phyloP scores from a whole-genome alignment of 1,140 invertebrate species.

The Lucilia sericata region DNA sequence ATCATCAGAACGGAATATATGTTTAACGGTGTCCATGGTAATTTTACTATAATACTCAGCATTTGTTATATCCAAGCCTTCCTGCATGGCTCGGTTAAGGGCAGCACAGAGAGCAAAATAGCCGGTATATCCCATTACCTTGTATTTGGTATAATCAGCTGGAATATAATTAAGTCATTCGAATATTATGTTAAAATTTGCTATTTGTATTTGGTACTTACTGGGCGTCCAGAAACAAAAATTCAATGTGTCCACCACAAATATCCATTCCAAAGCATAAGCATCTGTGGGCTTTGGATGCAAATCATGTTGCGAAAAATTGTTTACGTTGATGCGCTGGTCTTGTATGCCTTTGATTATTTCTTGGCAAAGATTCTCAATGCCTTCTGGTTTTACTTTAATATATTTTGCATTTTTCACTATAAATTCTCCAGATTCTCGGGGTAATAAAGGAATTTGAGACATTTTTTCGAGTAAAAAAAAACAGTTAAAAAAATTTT shows the following conservation, averaged over 20 bases:
- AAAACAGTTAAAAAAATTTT: background rate
- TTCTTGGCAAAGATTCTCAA: conserved; percentile 73
- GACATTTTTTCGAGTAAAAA: background rate
- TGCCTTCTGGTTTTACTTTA: conserved; percentile 74
- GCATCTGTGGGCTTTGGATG: conserved; percentile 81
- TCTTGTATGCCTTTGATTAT: conserved; percentile 74
- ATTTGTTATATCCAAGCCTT: conserved; percentile 82
- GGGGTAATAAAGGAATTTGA: conserved; percentile 70
- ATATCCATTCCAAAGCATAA: conserved; percentile 87
- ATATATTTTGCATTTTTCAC: conserved; percentile 77
- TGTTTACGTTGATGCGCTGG: conserved; percentile 73
- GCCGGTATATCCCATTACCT: conserved; percentile 84
- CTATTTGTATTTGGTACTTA: conserved; percentile 48
- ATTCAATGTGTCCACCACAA: conserved; percentile 91
- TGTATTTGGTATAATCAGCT: conserved; percentile 75
- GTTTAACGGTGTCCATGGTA: conserved; percentile 74
- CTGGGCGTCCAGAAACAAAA: conserved; percentile 93
- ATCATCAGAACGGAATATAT: conserved; percentile 83
- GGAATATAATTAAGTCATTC: too few species aligned
- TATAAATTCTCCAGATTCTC: conserved; percentile 81
- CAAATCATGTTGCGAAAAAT: conserved; percentile 76
- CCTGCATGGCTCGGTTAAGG: conserved; percentile 85
- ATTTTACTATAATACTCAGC: conserved; percentile 84
- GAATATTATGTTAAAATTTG: too few species aligned
- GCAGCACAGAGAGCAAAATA: conserved; percentile 95